These are phyloP conservation scores for Campylomormyrus tamandua DNA, from an alignment of 2,113 vertebrate species.

Conservation along the genomic window DNA sequence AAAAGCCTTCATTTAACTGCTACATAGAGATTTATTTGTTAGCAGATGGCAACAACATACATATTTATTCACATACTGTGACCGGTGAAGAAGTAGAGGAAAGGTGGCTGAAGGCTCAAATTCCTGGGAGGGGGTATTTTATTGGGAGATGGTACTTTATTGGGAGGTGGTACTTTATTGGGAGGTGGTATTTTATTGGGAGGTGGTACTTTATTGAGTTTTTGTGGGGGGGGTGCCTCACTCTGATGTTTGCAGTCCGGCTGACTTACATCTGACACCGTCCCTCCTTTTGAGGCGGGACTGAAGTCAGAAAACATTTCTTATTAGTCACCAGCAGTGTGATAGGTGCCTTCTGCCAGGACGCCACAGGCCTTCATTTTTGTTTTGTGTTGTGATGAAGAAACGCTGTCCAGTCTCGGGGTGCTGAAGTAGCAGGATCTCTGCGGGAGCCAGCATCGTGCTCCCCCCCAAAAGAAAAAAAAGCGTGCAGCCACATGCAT, in stretches of 20 bases:
- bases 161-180: no score
- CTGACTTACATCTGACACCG: not conserved
- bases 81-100: no score
- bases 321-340: not conserved
- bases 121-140: not conserved
- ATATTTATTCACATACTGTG: not conserved
- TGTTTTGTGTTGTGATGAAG: not conserved
- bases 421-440: not conserved
- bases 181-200: no score
- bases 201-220: not conserved
- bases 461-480: not conserved
- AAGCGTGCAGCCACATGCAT: not conserved
- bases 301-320: not conserved
- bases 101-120: no score
- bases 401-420: not conserved
- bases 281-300: not conserved
- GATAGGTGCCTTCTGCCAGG: not conserved
- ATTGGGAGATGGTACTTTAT: no score
- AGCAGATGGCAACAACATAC: not conserved
- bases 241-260: not conserved
- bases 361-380: not conserved
- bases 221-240: not conserved
- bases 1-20: not conserved
- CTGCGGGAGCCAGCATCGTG: not conserved
- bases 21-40: not conserved